Base-by-base conservation (phyloP, 2,113 vertebrate species). In the Ceyx cyanopectus region DNA sequence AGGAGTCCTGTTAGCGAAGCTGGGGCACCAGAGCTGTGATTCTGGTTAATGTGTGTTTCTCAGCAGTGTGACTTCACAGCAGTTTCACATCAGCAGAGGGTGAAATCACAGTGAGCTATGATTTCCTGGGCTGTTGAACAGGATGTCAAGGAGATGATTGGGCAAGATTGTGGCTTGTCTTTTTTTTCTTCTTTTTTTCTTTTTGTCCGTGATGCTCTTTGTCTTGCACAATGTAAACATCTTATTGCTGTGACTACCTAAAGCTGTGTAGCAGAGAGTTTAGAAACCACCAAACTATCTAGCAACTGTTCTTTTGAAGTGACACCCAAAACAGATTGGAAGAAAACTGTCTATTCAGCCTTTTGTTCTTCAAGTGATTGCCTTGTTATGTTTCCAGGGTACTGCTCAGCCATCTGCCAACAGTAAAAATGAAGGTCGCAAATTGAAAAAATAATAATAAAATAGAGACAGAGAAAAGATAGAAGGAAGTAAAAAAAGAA, bases 41-140 rank as follows among this genome's bases (percentile, higher is more conserved):
- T 95, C 74, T 89, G 76, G 85, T 92, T 91, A 87, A 50, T 4
- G 54, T 43, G 62, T 67, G 79, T 85, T 76, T 73, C 84, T 80
- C 80, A 34, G 68, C 83, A 92, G 90, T 85, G 79, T 95, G 97
- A 94, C 92, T 94, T 97, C 93, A 93, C 89, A 84, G 78, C 86
- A 85, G 50, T 96, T 96, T 92, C 94, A 91, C 95, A 50, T 92
- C 88, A 93, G 87, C 89, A 90, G 85, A 94, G 92, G 65, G 83
- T 97, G 96, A 97, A 97, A 96, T 97, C 96, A 97, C 90, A 82
- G 78, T 90, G 93, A 96, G 91, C 94, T 93, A 95, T 89, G 95
- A 95, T 95, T 97, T 97, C 95, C 94, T 96, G 94, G 78, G 88
- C 94, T 96, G 70, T 89, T 95, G 97, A 96, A 96, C 96, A 95